Evolutionary conservation across 2,113 vertebrate species (phyloP), one percentile per base, ranked within the genome.

Genomic region (Passer domesticus): DNA sequence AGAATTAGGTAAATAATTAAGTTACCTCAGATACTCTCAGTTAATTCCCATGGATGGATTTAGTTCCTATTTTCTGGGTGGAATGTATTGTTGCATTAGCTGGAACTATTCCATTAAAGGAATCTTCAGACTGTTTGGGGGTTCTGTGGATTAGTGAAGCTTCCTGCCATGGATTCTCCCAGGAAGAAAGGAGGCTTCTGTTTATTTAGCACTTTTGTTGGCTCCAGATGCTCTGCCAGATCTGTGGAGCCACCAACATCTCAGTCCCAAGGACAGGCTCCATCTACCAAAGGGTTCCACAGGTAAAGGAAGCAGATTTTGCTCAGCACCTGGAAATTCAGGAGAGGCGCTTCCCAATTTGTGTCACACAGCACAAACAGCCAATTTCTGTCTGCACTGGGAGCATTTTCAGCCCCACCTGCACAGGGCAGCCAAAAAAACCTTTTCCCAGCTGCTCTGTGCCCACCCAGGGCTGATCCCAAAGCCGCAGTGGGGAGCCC

Each of bases 31-130:
- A 92, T 90, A 75, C 87, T 95, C 94, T 49, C 83, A 78, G 96
- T 91, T 95, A 94, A 97, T 94, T 94, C 95, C 87, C 77, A 64
- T 10, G 41, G 58, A 89, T 96, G 60, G 87, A 92, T 92, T 95
- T 72, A 76, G 70, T 70, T 93, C 43, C 4, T 66, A 1, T 77
- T 94, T 92, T 86, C 73, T 77, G 82, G 66, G 55, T 92, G 91
- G 85, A 83, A 49, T 23, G 56, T 87, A 95, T 93, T 67, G 63
- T 60, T 94, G n/a, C 59, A 92, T 94, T 85, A 96, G 82, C 72
- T 94, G 41, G 78, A 97, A 94, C 79, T 84, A 78, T 39, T 59
- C 92, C 75, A 87, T 86, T 90, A 17, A 81, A 95, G 76, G 66
- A 49, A 91, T 76, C 81, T 64, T 35, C 47, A 37, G 39, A 14